Base-by-base conservation (phyloP, 2,888 invertebrate species). In the Ramazzottius varieornatus region DNA sequence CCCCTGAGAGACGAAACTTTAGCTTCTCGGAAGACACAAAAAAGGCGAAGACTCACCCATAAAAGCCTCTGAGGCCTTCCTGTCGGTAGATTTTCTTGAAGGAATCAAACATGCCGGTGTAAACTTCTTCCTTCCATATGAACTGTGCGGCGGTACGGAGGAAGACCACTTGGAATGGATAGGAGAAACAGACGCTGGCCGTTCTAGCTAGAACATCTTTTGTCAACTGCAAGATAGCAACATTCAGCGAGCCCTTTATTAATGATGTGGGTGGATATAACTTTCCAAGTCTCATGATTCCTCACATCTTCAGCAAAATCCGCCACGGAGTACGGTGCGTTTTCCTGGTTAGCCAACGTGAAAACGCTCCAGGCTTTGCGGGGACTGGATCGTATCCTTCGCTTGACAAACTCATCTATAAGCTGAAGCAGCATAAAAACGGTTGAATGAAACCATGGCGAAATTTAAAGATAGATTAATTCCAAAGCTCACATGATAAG, bases 151-250 rank as follows among this genome's bases (percentile, higher is more conserved):
- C 54, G 20, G 29, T 29, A 8, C 54, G 54, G 8, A 54, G n/a
- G 54, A 54, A 54, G 24, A 54, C n/a, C 54, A 54, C 54, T 54
- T 54, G 54, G 24, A 54, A 54, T 16, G 54, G 54, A 29, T 54
- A 54, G 20, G 54, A 13, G 24, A 54, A 24, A 8, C 20, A 16
- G 20, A 54, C 20, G 54, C 54, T 29, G 54, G 29, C n/a, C 8
- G 29, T 29, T 29, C 54, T 8, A 4, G 54, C 54, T 24, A 29
- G 29, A 29, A 54, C 54, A 16, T 54, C 54, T 29, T 54, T 54
- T 4, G 54, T 24, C n/a, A 54, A 29, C 54, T 54, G 29, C 54
- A 54, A n/a, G 4, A 54, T 29, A 29, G n/a, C 29, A 29, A 24
- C 4, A 54, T 40, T 40, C 8, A 20, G 40, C n/a, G n/a, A n/a